Base-by-base conservation (phyloP, 2,113 vertebrate species). In the Coracopsis vasa region DNA sequence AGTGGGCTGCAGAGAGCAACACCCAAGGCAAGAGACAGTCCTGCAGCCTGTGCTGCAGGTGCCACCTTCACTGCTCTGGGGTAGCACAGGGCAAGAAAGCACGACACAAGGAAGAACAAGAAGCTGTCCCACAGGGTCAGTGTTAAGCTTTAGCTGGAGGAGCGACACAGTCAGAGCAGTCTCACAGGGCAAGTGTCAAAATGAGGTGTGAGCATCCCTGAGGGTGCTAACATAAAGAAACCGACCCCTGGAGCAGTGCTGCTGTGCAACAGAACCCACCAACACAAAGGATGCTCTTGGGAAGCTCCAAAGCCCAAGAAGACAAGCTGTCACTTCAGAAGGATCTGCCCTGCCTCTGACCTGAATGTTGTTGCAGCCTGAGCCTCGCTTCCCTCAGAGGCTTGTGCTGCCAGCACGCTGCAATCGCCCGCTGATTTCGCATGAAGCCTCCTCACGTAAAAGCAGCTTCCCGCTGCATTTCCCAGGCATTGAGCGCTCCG, bases 341-440 rank as follows among this genome's bases (percentile, higher is more conserved):
- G 58, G 88, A 7, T 45, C 73, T 95, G 94, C 87, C 86, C 94
- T 72, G 33, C 69, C 53, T 79, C 69, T 96, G 95, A 93, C 94
- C 92, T 9, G 15, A 86, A 8, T 81, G 70, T 85, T 96, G 93
- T 25, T 78, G 45, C 77, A 86, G 86, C 86, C 62, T 65, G 21
- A 88, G 61, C 29, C 75, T 51, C 0, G 1, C 53, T 90, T 88
- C 42, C 86, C 88, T 17, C 27, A 31, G 37, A 16, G 94, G 74
- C n/a, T 48, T 4, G 0, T 9, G 81, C 66, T 61, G 88, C 33
- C 18, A 2, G 53, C 53, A 54, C 0, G 0, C n/a, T 6, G 33
- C 2, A 6, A 33, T 21, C 54, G 54, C 31, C 37, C 14, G 3
- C 77, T 25, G 56, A 15, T 39, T 73, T 0, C 31, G 33, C 39